Evolutionary conservation across 2,797 vertebrate genomes (phyloP).

Genomic region (Acanthornis magna): DNA sequence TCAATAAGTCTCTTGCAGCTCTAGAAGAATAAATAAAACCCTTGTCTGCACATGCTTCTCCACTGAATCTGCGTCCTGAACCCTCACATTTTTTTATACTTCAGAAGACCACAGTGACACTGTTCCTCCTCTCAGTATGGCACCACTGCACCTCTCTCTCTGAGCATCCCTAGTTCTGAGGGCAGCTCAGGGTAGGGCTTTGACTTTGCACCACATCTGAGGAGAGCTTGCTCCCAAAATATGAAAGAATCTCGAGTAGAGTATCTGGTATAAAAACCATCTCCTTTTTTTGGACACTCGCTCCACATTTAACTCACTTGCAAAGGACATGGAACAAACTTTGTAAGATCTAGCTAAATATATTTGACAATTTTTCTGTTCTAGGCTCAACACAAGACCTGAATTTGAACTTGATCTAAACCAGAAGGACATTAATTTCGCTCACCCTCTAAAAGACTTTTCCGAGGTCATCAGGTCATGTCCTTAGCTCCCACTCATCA

Average conservation of each 20-base stretch:
- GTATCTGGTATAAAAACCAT: neutral
- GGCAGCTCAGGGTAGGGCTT: neutral
- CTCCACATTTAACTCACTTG: neutral
- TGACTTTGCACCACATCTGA: neutral
- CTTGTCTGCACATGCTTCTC: neutral
- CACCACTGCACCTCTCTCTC: neutral
- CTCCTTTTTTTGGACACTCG: neutral
- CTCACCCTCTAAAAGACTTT: neutral
- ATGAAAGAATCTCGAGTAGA: neutral
- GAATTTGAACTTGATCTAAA: neutral
- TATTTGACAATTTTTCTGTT: neutral
- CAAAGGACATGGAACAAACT: accelerated
- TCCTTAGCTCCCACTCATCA: neutral
- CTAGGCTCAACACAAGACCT: neutral
- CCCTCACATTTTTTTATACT: neutral
- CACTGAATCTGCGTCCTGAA: neutral
- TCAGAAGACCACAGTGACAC: neutral
- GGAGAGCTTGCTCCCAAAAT: neutral
- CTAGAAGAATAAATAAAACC: neutral
- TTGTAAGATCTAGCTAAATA: neutral
- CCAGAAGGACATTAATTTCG: neutral
- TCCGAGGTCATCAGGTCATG: neutral
- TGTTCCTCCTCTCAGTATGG: neutral
- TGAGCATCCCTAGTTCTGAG: neutral
- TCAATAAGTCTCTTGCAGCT: neutral